phyloP scores from a whole-genome alignment of 2,888 invertebrate genomes.

The Lymantria dispar region DNA sequence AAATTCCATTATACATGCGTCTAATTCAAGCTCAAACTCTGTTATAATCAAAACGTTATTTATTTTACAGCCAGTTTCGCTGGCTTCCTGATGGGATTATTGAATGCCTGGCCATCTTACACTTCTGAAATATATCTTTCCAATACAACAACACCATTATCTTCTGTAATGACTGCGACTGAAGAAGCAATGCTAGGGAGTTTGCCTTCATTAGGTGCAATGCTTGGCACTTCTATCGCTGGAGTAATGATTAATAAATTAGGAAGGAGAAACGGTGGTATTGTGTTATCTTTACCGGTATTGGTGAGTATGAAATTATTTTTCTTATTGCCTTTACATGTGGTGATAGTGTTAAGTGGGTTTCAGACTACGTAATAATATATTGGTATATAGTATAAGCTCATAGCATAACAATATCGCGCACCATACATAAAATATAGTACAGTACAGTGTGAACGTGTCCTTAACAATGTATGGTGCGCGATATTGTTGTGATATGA shows the following conservation, averaged over 20 bases:
- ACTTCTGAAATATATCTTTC: slow-evolving; percentile 51
- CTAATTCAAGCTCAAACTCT: too few species aligned
- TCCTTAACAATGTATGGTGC: too few species aligned
- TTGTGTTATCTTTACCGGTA: slow-evolving; percentile 73
- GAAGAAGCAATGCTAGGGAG: slow-evolving; percentile 55
- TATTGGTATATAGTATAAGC: too few species aligned
- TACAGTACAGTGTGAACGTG: too few species aligned
- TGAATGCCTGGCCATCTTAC: slow-evolving; percentile 61
- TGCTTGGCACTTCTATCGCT: slow-evolving; percentile 44
- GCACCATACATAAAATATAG: too few species aligned
- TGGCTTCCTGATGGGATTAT: slow-evolving; percentile 39
- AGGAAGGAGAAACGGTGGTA: slow-evolving; percentile 46
- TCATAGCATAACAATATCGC: too few species aligned
- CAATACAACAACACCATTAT: slow-evolving; percentile 44
- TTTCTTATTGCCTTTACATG: not conserved
- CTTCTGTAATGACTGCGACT: slow-evolving; percentile 46
- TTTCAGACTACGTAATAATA: too few species aligned
- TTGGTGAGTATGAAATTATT: slow-evolving; percentile 43
- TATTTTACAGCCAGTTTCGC: slow-evolving; percentile 7
- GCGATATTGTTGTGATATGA: too few species aligned
- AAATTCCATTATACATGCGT: too few species aligned
- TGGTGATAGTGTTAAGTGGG: too few species aligned
- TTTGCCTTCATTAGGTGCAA: slow-evolving; percentile 51
- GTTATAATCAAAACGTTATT: not conserved
- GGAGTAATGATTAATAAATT: slow-evolving; percentile 45